These are phyloP conservation scores for Bucco capensis DNA, from an alignment of 2,113 vertebrate genomes.

Conservation along the genomic window DNA sequence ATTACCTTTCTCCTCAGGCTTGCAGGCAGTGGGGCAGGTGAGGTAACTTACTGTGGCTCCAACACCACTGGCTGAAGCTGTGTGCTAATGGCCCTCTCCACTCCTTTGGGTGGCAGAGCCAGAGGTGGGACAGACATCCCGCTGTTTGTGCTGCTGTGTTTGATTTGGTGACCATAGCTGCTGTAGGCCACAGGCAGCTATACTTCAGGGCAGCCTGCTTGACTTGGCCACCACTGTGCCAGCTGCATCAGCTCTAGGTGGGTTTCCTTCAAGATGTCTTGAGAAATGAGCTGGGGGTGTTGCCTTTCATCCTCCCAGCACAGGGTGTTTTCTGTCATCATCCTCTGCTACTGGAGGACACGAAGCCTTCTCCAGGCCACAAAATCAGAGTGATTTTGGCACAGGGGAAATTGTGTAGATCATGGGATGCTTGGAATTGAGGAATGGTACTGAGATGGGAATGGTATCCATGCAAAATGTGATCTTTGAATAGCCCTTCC, in stretches of 20 bases:
- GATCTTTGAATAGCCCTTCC: neutral
- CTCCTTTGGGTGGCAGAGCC: neutral
- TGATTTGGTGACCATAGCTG: neutral
- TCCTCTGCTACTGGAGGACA: neutral
- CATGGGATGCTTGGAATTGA: neutral
- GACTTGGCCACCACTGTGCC: neutral
- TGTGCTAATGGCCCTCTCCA: neutral
- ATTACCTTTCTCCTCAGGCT: neutral
- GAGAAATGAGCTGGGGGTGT: neutral
- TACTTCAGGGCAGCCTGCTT: neutral
- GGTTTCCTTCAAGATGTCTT: neutral
- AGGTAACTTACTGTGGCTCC: neutral
- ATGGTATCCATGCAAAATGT: neutral
- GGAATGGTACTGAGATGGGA: neutral
- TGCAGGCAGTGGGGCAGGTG: neutral
- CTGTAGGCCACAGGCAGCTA: neutral
- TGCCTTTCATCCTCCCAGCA: neutral
- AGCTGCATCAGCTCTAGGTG: neutral
- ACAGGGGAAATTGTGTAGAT: neutral
- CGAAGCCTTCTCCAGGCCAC: neutral
- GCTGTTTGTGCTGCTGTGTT: neutral
- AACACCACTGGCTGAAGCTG: accelerated
- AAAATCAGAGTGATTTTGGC: neutral
- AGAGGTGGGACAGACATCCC: neutral
- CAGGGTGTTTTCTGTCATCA: neutral